These are phyloP conservation scores for Volucella inanis DNA, from an alignment of 2,888 invertebrate genomes.

Conservation along the genomic window DNA sequence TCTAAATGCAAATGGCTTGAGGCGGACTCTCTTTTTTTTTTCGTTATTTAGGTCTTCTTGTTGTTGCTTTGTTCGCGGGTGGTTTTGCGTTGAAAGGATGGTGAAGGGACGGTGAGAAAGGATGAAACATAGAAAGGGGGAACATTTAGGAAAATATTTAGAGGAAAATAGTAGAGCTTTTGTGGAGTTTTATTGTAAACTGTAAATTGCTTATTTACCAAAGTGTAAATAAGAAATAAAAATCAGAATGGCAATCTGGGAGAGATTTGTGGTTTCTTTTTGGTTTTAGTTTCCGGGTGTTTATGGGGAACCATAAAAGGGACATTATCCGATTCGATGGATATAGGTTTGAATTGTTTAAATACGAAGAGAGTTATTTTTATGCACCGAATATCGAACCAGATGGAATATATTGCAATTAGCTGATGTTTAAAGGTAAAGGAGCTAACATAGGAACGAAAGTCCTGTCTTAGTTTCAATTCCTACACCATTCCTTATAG, in stretches of 20 bases:
- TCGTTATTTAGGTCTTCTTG: neutral
- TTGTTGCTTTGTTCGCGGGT: slow-evolving; percentile 11
- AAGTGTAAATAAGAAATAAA: slow-evolving; percentile 73
- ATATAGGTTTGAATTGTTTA: too few relatives aligned
- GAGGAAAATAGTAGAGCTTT: slow-evolving; percentile 35
- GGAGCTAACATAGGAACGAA: too few relatives aligned
- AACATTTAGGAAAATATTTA: slow-evolving; percentile 28
- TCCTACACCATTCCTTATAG: too few relatives aligned
- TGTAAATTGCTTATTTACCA: slow-evolving; percentile 65
- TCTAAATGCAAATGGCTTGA: slow-evolving; percentile 73
- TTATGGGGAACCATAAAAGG: too few relatives aligned
- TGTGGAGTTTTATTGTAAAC: slow-evolving; percentile 53
- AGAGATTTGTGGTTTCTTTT: slow-evolving; percentile 21
- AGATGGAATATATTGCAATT: too few relatives aligned
- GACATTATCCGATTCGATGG: too few relatives aligned
- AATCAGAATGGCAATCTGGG: slow-evolving; percentile 45
- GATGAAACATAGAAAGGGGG: neutral
- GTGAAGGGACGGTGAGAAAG: slow-evolving; percentile 1
- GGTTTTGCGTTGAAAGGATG: slow-evolving; percentile 1
- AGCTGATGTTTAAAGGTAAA: too few relatives aligned
- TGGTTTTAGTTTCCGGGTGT: neutral
- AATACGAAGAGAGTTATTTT: too few relatives aligned
- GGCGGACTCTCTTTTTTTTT: slow-evolving; percentile 61
- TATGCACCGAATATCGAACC: too few relatives aligned
- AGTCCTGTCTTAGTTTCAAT: too few relatives aligned